Percentiles rank a stretch among this genome's conserved stretches.
phyloP scores from a whole-genome alignment of 2,797 vertebrate genomes.

The Philypnodon macrostomus region DNA sequence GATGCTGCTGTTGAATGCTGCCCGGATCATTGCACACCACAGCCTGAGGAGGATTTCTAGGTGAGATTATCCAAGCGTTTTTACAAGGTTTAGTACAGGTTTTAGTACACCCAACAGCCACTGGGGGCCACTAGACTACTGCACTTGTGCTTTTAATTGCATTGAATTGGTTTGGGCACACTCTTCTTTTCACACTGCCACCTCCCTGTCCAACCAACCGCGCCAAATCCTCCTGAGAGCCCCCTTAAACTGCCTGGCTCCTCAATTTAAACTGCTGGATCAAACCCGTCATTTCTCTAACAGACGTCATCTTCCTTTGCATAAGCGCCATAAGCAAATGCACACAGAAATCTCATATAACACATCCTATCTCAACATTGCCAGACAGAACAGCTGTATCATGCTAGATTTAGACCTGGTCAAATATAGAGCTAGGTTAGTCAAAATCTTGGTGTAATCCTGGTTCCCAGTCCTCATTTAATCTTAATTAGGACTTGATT shows the following conservation, averaged over 20 bases:
- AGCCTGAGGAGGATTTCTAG: background rate
- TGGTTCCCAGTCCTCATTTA: too few species aligned
- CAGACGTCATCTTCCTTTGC: constrained; percentile 24
- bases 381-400: too few species aligned
- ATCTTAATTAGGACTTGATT: too few species aligned
- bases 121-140: constrained; percentile 71
- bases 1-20: background rate
- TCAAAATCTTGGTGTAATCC: too few species aligned
- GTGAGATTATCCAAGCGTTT: constrained; percentile 7
- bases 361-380: too few species aligned
- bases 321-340: constrained; percentile 25
- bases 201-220: constrained; percentile 38
- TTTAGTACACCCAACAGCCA: constrained; percentile 44
- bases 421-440: too few species aligned
- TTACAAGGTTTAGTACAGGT: constrained; percentile 34
- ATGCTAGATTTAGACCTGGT: too few species aligned
- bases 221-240: constrained; percentile 50
- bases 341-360: too few species aligned
- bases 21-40: constrained; percentile 8
- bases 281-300: constrained; percentile 41
- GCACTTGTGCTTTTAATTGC: constrained; percentile 54
- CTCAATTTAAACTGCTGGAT: constrained; percentile 44
- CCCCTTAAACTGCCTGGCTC: constrained; percentile 34
- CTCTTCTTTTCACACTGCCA: constrained; percentile 18
- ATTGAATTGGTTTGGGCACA: constrained; percentile 48